Percentiles rank a stretch among this genome's conserved stretches.
These are phyloP conservation scores for Vulpes vulpes DNA, from an alignment of 2,113 vertebrate genomes.

Conservation along the genomic window DNA sequence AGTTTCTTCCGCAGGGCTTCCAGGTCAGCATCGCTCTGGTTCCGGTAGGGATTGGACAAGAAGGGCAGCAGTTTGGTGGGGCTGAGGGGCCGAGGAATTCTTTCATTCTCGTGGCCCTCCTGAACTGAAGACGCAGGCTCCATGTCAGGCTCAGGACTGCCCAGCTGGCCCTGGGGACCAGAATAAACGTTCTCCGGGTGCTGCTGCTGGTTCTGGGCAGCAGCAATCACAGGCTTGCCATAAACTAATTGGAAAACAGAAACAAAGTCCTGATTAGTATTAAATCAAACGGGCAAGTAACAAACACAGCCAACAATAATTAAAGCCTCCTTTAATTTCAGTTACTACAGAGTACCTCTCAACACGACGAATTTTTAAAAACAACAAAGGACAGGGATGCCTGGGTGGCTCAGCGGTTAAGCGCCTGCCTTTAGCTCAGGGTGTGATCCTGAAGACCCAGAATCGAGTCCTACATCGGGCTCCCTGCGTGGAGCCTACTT, in stretches of 20 bases:
- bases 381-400: background rate
- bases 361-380: background rate
- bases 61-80: conserved; percentile 98
- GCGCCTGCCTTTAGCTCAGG: too few species aligned
- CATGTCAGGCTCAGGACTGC: conserved; percentile 88
- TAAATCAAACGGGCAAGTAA: background rate
- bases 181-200: conserved; percentile 90
- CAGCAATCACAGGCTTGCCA: conserved; percentile 94
- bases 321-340: background rate
- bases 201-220: conserved; percentile 80
- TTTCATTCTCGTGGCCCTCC: conserved; percentile 91
- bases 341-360: background rate
- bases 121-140: conserved; percentile 74
- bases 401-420: too few species aligned
- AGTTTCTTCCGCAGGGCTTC: conserved; percentile 97
- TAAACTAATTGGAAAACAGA: conserved; percentile 89
- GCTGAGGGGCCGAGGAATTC: conserved; percentile 97
- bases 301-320: background rate
- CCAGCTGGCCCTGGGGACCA: conserved; percentile 86
- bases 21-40: conserved; percentile 97
- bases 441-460: too few species aligned
- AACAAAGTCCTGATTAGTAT: conserved; percentile 9
- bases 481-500: too few species aligned
- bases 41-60: conserved; percentile 96
- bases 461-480: too few species aligned